A percentile compares a stretch with the other conserved stretches of the same genome.
Conservation (phyloP, 2,797 vertebrate species). For the Enteromius afrohamiltoni region DNA sequence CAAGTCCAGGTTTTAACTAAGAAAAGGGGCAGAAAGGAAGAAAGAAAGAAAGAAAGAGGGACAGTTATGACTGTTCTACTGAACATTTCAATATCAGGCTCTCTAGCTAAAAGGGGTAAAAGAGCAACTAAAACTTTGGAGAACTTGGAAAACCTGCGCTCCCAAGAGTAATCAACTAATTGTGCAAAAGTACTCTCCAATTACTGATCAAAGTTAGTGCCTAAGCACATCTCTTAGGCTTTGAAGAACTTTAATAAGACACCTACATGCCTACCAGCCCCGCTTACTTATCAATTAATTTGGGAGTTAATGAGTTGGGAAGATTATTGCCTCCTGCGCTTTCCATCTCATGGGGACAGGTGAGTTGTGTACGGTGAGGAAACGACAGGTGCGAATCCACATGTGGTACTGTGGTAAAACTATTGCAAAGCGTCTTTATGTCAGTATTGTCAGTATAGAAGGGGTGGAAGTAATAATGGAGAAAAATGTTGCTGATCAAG, state of each 20-base stretch:
- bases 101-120: conserved; percentile 33
- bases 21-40: conserved; percentile 14
- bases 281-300: conserved; percentile 74
- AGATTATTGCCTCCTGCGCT: conserved; percentile 67
- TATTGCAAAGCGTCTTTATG: background rate
- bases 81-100: conserved; percentile 51
- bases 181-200: conserved; percentile 75
- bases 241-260: conserved; percentile 77
- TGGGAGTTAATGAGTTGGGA: conserved; percentile 73
- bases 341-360: conserved; percentile 60
- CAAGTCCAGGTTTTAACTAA: conserved; percentile 12
- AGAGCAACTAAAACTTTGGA: conserved; percentile 29
- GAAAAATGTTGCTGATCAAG: background rate
- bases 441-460: background rate
- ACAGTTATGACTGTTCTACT: conserved; percentile 49
- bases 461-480: background rate
- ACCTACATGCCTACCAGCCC: conserved; percentile 71
- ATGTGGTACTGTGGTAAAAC: conserved; percentile 2
- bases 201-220: conserved; percentile 75
- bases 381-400: conserved; percentile 47
- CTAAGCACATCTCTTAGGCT: conserved; percentile 73
- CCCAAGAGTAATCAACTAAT: conserved; percentile 77
- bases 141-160: conserved; percentile 55
- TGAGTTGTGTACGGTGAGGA: conserved; percentile 58
- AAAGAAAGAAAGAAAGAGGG: background rate